Base-by-base conservation (phyloP, 1,140 invertebrate genomes). In the Marisa cornuarietis region DNA sequence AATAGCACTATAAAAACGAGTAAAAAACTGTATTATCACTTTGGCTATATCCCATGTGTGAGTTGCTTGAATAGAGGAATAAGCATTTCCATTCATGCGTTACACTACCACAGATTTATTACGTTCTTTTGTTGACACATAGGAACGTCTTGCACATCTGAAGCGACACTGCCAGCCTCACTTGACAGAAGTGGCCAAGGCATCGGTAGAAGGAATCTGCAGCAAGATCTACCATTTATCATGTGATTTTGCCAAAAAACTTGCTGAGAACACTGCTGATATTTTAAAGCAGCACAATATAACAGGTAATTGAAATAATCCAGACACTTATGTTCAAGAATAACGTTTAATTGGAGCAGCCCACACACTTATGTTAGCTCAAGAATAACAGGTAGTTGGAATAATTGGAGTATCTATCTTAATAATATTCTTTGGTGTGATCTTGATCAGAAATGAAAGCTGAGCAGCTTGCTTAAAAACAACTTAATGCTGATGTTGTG, bases 141-240 rank as follows among this genome's bases (percentile, higher is more conserved):
- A 92, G 89, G 91, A 92, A 84, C 84, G 92, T 75, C 82, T 92
- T 18, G 90, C 87, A 63, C 91, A 92, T 87, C 92, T 94, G 83
- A 94, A 96, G 92, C 94, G 95, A 52, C 97, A 98, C 88, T 98
- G 97, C 91, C 97, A 98, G 89, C 97, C 97, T 6, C 97, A 98
- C 91, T 91, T 99, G 68, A 96, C 95, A 10, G 96, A 97, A 90
- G 97, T 96, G 14, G 97, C 97, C 0, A 98, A 97, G 92, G 93
- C 93, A 49, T 98, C 96, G 22, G 97, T 99, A 4, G 97, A 99
- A 92, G 96, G 96, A 7, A 97, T 99, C 84, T 99, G 97, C 91
- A 92, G 95, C 16, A 99, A 99, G 92, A 96, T 99, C 72, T 98
- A 97, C 91, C 94, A 97, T 87, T 91, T 98, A 49, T 97, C 97